phyloP scores from a whole-genome alignment of 1,140 invertebrate genomes.

The Camponotus floridanus region DNA sequence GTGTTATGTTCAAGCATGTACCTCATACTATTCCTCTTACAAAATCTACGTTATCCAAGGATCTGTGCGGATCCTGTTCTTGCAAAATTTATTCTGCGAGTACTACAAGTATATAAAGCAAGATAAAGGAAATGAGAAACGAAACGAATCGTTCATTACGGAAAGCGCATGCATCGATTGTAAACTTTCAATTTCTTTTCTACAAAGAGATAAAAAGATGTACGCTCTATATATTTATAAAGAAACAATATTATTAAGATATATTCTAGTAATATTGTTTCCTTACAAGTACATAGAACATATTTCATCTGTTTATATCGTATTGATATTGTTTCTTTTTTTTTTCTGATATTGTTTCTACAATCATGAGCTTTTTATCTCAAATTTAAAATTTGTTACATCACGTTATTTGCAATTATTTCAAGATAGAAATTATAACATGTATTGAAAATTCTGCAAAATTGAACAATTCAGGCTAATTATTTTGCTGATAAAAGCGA shows the following conservation, averaged over 20 bases:
- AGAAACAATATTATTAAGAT: neutral
- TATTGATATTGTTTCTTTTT: no score
- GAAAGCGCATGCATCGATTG: neutral
- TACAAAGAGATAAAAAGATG: neutral
- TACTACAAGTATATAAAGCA: neutral
- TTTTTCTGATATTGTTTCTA: no score
- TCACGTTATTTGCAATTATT: neutral
- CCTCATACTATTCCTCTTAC: neutral
- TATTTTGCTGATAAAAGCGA: neutral
- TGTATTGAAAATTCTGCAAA: neutral
- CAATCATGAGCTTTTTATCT: neutral
- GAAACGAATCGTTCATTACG: neutral
- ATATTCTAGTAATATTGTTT: neutral
- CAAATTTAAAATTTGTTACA: constrained; percentile 7
- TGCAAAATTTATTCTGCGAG: neutral
- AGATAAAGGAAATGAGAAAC: neutral
- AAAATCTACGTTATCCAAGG: neutral
- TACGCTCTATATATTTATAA: no score
- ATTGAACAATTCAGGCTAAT: neutral
- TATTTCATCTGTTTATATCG: no score
- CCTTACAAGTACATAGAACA: neutral
- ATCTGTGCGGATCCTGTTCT: neutral
- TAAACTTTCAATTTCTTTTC: neutral
- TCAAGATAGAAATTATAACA: neutral
- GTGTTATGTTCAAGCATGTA: constrained; percentile 8